These are phyloP conservation scores for Pachyramphus minor DNA, from an alignment of 2,113 vertebrate genomes.

Conservation along the genomic window DNA sequence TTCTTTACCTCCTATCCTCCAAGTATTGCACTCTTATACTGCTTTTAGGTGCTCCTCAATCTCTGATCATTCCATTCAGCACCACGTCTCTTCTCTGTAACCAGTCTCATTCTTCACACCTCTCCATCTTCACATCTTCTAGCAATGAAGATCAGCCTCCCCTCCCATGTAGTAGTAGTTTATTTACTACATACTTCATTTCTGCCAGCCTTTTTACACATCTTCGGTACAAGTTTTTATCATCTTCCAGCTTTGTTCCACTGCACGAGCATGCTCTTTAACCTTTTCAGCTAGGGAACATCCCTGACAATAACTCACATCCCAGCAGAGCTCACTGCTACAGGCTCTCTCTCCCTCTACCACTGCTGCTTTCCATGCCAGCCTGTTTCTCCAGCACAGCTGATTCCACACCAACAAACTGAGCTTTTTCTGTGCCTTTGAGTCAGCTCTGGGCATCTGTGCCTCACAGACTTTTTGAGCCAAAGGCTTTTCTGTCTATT, in stretches of 20 bases:
- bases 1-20: background rate
- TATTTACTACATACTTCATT: background rate
- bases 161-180: background rate
- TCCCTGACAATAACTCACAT: background rate
- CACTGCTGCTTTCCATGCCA: background rate
- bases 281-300: background rate
- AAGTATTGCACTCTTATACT: background rate
- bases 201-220: background rate
- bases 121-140: background rate
- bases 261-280: background rate
- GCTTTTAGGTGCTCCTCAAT: background rate
- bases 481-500: constrained; percentile 26
- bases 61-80: background rate
- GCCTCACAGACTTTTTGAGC: background rate
- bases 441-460: background rate
- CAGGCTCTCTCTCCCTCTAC: background rate
- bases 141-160: background rate
- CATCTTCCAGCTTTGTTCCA: background rate
- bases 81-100: background rate
- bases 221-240: background rate
- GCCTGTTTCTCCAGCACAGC: background rate
- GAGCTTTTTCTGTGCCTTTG: background rate
- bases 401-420: fast-evolving
- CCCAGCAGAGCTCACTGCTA: background rate
- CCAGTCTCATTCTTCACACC: background rate